phyloP scores from a whole-genome alignment of 2,797 vertebrate species.

The Anabas testudineus region DNA sequence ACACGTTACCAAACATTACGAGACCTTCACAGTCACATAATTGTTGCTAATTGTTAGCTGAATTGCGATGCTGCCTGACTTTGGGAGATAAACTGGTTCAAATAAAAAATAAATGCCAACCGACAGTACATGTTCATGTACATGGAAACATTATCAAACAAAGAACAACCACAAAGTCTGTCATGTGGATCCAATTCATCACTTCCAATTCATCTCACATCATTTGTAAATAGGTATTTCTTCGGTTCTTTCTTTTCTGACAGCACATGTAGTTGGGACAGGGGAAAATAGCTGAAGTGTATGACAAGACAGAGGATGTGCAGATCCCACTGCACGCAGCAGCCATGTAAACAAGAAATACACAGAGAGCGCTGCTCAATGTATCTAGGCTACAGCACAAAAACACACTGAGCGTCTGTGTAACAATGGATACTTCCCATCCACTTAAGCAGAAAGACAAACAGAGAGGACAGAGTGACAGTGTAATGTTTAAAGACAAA shows the following conservation, averaged over 20 bases:
- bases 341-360: conserved; percentile 39
- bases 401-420: conserved; percentile 56
- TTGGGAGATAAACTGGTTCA: no score
- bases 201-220: no score
- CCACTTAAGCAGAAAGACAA: conserved; percentile 43
- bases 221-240: no score
- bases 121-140: no score
- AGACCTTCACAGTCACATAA: no score
- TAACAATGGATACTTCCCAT: conserved; percentile 36
- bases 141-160: no score
- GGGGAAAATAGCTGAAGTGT: background rate
- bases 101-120: no score
- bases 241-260: background rate
- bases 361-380: conserved; percentile 27
- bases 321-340: conserved; percentile 17
- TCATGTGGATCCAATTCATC: no score
- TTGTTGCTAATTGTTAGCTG: no score
- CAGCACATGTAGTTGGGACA: background rate
- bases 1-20: no score
- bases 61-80: no score
- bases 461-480: conserved; percentile 21
- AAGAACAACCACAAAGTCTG: no score
- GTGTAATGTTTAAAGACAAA: conserved; percentile 27
- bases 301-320: conserved; percentile 15
- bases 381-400: conserved; percentile 52